Conservation (phyloP, 2,113 vertebrate species). For the Panthera tigris region DNA sequence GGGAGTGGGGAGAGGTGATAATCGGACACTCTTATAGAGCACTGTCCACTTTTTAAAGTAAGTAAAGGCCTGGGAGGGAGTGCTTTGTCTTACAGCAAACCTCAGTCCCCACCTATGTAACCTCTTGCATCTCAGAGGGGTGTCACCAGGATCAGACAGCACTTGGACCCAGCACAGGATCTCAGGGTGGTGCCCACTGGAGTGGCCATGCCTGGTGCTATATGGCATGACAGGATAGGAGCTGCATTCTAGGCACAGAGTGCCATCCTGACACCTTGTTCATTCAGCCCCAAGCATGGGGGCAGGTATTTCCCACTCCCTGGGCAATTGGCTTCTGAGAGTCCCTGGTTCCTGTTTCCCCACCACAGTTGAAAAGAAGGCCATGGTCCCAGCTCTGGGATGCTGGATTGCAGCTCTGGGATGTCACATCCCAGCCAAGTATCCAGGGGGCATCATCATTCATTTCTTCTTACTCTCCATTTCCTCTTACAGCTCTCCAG, state of each 20-base stretch:
- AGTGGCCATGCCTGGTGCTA: accelerated
- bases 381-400: neutral
- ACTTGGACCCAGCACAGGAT: neutral
- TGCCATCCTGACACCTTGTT: too few species aligned
- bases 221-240: accelerated
- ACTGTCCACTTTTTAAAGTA: neutral
- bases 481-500: neutral
- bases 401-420: neutral
- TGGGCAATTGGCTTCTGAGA: neutral
- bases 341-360: neutral
- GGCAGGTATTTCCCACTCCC: too few species aligned
- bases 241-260: neutral
- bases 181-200: accelerated
- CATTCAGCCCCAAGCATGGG: neutral
- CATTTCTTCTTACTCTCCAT: neutral
- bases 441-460: neutral
- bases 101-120: accelerated
- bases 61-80: too few species aligned
- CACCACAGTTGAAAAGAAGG: neutral
- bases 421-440: accelerated
- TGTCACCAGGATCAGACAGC: neutral
- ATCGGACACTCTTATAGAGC: neutral
- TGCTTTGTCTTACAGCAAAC: neutral
- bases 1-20: neutral
- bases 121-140: neutral